Conservation (phyloP, 2,888 invertebrate species). For the Hecatera dysodea region DNA sequence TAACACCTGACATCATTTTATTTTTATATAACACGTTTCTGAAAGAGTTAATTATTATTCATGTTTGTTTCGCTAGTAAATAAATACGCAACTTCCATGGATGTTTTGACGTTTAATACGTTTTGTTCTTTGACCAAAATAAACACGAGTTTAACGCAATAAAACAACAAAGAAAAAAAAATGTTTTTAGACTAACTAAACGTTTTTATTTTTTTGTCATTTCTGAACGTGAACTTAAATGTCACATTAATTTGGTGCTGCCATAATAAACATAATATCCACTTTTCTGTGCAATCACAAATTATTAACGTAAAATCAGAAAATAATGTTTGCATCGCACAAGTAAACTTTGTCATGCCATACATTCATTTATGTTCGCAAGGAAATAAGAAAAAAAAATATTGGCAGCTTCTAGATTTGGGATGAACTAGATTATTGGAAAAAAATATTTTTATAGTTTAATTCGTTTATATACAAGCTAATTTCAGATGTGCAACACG, state of each 20-base stretch:
- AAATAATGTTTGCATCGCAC: not conserved
- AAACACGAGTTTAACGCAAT: not conserved
- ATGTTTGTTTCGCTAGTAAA: constrained; percentile 54
- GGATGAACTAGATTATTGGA: not conserved
- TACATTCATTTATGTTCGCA: no score
- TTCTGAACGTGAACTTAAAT: constrained; percentile 52
- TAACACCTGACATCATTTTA: constrained; percentile 83
- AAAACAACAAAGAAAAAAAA: not conserved
- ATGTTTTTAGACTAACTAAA: constrained; percentile 14
- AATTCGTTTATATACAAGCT: no score
- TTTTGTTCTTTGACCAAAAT: constrained; percentile 47
- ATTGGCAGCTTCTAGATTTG: not conserved
- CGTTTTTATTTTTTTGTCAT: constrained; percentile 19
- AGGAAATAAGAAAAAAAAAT: not conserved
- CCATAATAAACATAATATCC: constrained; percentile 35
- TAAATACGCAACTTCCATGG: constrained; percentile 39
- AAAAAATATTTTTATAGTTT: no score
- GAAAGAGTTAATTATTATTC: constrained; percentile 34
- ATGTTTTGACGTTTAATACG: constrained; percentile 55
- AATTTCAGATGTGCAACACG: no score
- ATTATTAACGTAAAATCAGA: not conserved
- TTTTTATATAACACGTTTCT: constrained; percentile 28
- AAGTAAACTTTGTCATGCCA: no score
- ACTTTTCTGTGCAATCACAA: not conserved
- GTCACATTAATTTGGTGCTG: constrained; percentile 49